Evolutionary conservation across 1,140 invertebrate species (phyloP), one percentile per base, ranked within the genome.

Genomic region (Megalopta genalis): DNA sequence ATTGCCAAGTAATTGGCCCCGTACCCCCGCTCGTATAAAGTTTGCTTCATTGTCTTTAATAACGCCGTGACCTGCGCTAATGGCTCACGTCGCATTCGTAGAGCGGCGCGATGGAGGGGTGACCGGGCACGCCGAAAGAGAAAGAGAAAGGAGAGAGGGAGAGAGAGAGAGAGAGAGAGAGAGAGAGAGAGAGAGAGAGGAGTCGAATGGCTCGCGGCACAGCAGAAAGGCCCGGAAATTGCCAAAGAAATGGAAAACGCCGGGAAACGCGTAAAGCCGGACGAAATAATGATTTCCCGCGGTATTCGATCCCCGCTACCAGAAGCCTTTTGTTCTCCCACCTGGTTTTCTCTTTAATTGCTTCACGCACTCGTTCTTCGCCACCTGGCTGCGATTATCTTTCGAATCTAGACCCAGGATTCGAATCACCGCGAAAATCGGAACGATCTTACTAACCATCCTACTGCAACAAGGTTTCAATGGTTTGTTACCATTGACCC

Each of bases 1-100:
- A 93, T 93, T 93, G 91, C 91, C 90, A 91, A 92, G 91, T 92
- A 93, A 93, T 93, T 93, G 91, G 90, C 88, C 90, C 86, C 79
- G 83, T 87, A 86, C 82, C 83, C 77, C 82, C 65, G 73, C 86
- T 87, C 88, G 90, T 91, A 91, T 91, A 93, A 92, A 92, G 88
- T 92, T 92, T 92, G 91, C 91, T 92, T 92, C 90, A 93, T 93
- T 93, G 91, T 93, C 91, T 93, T 92, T 92, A 92, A 93, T 93
- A 93, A 93, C 90, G 87, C 84, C 90, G 88, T 92, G 91, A 92
- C 90, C 91, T 88, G 89, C 88, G 88, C 89, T 92, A 92, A 93
- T 91, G 88, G 88, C 88, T 89, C 89, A 87, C 88, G 88, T 90
- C 84, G 83, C 86, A 88, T 89, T 90, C 82, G 87, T 85, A 63